A percentile compares a stretch with the other conserved stretches of the same genome.
These are phyloP conservation scores for Bolinopsis microptera DNA, from an alignment of 37 sponge, comb jelly and placozoan species.

Conservation along the genomic window DNA sequence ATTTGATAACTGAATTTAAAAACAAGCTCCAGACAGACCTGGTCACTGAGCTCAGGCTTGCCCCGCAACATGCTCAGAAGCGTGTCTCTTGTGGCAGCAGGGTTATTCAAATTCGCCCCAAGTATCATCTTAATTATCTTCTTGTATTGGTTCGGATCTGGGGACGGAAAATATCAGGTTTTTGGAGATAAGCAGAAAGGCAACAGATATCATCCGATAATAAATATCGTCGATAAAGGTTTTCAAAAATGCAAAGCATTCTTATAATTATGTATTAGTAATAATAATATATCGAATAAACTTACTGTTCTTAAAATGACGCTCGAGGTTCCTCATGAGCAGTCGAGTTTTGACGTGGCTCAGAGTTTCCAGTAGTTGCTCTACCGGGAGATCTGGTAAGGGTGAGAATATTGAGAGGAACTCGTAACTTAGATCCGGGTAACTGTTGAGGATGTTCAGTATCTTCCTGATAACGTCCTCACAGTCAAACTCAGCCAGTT, in stretches of 20 bases:
- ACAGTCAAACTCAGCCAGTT: constrained; percentile 21
- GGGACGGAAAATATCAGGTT: not conserved
- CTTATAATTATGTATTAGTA: too few relatives aligned
- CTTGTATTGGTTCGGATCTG: constrained; percentile 20
- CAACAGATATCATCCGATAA: too few relatives aligned
- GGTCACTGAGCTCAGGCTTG: constrained; percentile 42
- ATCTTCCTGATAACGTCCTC: constrained; percentile 24
- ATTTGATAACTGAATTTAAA: too few relatives aligned
- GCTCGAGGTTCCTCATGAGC: constrained; percentile 37
- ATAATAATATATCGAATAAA: not conserved
- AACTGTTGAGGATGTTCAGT: not conserved
- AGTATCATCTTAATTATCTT: constrained; percentile 14
- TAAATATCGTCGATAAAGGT: too few relatives aligned
- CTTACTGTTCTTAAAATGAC: constrained; percentile 46
- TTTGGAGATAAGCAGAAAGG: too few relatives aligned
- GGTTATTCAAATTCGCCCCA: constrained; percentile 8
- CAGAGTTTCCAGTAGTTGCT: constrained; percentile 26
- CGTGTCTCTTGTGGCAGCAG: not conserved
- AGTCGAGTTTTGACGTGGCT: constrained; percentile 41
- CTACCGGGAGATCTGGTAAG: constrained; percentile 17
- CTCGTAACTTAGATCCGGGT: constrained; percentile 42
- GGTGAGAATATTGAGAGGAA: constrained; percentile 60
- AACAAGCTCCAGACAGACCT: not conserved
- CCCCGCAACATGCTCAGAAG: constrained; percentile 22
- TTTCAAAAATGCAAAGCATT: too few relatives aligned